These are phyloP conservation scores for Strongylocentrotus purpuratus DNA, from an alignment of 35 echinoderm and acorn worm genomes.

Conservation along the genomic window DNA sequence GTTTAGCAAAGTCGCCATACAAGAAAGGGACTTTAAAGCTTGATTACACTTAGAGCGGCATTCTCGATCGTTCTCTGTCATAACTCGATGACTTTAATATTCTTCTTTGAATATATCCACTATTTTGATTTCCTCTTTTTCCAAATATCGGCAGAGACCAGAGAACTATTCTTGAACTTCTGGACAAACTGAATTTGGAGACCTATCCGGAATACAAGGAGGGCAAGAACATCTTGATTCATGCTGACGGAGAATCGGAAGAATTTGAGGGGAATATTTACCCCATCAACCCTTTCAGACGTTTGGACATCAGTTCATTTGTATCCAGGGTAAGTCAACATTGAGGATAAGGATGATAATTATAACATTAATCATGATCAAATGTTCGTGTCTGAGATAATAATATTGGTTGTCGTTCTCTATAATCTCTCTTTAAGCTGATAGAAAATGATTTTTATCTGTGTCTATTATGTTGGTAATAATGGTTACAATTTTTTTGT, in stretches of 20 bases:
- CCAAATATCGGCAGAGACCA: not conserved
- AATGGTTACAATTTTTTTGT: too few relatives aligned
- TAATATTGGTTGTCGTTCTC: too few relatives aligned
- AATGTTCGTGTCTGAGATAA: not conserved
- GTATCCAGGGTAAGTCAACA: slow-evolving; percentile 66
- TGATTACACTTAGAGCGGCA: too few relatives aligned
- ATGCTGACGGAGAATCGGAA: slow-evolving; percentile 61
- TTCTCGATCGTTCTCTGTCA: not conserved
- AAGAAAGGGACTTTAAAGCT: too few relatives aligned
- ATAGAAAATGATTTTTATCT: too few relatives aligned
- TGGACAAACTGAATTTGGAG: slow-evolving; percentile 65
- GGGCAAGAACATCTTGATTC: slow-evolving; percentile 55
- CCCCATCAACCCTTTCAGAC: slow-evolving; percentile 56
- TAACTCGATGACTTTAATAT: not conserved
- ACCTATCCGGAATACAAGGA: slow-evolving; percentile 61
- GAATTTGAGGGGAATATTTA: slow-evolving; percentile 50
- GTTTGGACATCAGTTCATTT: slow-evolving; percentile 73
- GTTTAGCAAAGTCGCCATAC: too few relatives aligned
- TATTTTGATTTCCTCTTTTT: not conserved
- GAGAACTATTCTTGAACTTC: slow-evolving; percentile 61
- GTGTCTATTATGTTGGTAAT: too few relatives aligned
- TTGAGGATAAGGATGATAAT: not conserved
- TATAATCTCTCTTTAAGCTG: too few relatives aligned
- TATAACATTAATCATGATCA: not conserved
- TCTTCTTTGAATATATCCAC: not conserved